Evolutionary conservation across 2,888 invertebrate genomes (phyloP).

Genomic region (Idaea dimidiata): DNA sequence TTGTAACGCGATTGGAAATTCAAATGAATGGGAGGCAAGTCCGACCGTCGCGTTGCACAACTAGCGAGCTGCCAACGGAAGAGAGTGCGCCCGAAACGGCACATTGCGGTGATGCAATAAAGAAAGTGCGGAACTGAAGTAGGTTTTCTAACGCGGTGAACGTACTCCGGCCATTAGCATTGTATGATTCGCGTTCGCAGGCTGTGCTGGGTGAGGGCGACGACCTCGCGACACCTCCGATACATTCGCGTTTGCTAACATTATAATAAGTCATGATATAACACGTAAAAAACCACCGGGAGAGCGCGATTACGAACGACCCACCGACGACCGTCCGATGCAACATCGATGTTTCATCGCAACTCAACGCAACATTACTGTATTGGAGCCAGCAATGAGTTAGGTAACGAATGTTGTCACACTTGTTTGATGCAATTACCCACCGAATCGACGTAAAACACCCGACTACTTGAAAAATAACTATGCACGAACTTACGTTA

Average conservation of each 20-base stretch:
- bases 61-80: slow-evolving; percentile 52
- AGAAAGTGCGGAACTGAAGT: slow-evolving; percentile 80
- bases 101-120: slow-evolving; percentile 73
- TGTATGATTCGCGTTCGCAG: slow-evolving; percentile 67
- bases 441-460: slow-evolving; percentile 54
- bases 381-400: slow-evolving; percentile 59
- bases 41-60: slow-evolving; percentile 62
- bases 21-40: slow-evolving; percentile 43
- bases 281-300: slow-evolving; percentile 42
- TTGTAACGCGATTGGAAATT: slow-evolving; percentile 54
- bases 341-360: slow-evolving; percentile 58
- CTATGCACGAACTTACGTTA: slow-evolving; percentile 19
- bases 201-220: slow-evolving; percentile 53
- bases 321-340: slow-evolving; percentile 44
- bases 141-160: slow-evolving; percentile 78
- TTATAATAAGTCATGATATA: slow-evolving; percentile 38
- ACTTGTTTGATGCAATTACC: slow-evolving; percentile 66
- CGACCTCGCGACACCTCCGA: slow-evolving; percentile 68
- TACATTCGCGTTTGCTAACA: slow-evolving; percentile 46
- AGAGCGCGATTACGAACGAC: slow-evolving; percentile 44
- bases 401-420: slow-evolving; percentile 74
- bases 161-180: slow-evolving; percentile 72
- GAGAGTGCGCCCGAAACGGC: slow-evolving; percentile 74
- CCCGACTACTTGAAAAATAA: slow-evolving; percentile 40
- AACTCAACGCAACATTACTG: slow-evolving; percentile 41